phyloP scores from a whole-genome alignment of 2,888 invertebrate genomes.

The Troides oblongomaculatus region DNA sequence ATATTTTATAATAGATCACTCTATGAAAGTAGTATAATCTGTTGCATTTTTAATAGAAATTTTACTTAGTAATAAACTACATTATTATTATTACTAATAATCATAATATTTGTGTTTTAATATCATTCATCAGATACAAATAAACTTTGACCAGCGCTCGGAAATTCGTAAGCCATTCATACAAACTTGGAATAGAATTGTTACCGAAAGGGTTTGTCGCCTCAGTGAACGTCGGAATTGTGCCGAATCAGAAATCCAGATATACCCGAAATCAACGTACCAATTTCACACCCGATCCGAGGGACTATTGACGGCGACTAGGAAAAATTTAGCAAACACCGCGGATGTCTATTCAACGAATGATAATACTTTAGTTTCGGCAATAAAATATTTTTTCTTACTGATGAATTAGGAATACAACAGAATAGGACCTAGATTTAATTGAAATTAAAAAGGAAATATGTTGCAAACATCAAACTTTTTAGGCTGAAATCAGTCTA shows the following conservation, averaged over 20 bases:
- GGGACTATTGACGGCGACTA: slow-evolving; percentile 24
- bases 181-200: slow-evolving; percentile 17
- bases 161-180: slow-evolving; percentile 8
- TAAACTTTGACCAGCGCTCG: background rate
- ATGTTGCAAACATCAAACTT: too few relatives aligned
- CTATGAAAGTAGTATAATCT: too few relatives aligned
- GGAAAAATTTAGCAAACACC: slow-evolving; percentile 17
- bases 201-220: slow-evolving; percentile 27
- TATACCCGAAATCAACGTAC: slow-evolving; percentile 27
- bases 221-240: slow-evolving; percentile 27
- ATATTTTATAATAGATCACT: too few relatives aligned
- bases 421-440: too few relatives aligned
- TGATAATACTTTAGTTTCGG: background rate
- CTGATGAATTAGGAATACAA: too few relatives aligned
- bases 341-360: background rate
- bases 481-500: too few relatives aligned
- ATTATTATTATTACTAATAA: too few relatives aligned
- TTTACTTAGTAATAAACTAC: background rate
- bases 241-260: slow-evolving; percentile 26
- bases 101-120: too few relatives aligned
- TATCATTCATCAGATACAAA: too few relatives aligned
- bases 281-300: slow-evolving; percentile 26
- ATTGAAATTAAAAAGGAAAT: too few relatives aligned
- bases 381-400: too few relatives aligned
- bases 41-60: too few relatives aligned